These are phyloP conservation scores for Heliothis virescens DNA, from an alignment of 1,140 invertebrate species.

Conservation along the genomic window DNA sequence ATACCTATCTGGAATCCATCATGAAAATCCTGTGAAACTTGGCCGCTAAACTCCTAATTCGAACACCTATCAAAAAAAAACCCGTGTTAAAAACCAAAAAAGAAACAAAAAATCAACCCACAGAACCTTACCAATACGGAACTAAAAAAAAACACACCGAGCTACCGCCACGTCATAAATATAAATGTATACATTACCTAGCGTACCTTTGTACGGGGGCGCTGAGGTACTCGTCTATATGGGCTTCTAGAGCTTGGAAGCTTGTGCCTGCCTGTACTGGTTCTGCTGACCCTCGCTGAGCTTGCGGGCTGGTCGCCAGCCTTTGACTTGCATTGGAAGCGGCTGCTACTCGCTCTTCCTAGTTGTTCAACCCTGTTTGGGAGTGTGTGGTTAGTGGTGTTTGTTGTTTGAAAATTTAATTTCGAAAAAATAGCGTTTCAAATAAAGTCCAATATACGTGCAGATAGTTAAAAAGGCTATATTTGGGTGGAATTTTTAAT, in stretches of 20 bases:
- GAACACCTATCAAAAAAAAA: too few species aligned
- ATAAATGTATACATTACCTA: conserved; percentile 64
- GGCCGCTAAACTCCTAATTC: too few species aligned
- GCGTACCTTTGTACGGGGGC: conserved; percentile 90
- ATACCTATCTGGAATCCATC: too few species aligned
- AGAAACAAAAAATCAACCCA: too few species aligned
- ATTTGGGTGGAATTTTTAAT: too few species aligned
- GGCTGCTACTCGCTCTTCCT: conserved; percentile 96
- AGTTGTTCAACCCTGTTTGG: conserved; percentile 92
- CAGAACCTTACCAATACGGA: conserved; percentile 7
- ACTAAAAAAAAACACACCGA: conserved; percentile 23
- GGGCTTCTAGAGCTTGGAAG: conserved; percentile 94
- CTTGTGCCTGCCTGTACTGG: conserved; percentile 88
- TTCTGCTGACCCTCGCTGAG: conserved; percentile 82
- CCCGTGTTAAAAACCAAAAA: too few species aligned
- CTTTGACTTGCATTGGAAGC: conserved; percentile 98
- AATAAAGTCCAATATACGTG: too few species aligned
- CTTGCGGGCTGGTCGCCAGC: conserved; percentile 95
- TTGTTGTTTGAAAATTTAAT: too few species aligned
- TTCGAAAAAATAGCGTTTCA: too few species aligned
- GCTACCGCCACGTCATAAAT: conserved; percentile 30
- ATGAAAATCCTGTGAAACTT: too few species aligned
- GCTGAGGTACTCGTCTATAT: conserved; percentile 97
- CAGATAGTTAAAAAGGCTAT: too few species aligned
- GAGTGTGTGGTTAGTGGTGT: neutral